phyloP scores from a whole-genome alignment of 2,888 invertebrate species.

The Clitarchus hookeri region DNA sequence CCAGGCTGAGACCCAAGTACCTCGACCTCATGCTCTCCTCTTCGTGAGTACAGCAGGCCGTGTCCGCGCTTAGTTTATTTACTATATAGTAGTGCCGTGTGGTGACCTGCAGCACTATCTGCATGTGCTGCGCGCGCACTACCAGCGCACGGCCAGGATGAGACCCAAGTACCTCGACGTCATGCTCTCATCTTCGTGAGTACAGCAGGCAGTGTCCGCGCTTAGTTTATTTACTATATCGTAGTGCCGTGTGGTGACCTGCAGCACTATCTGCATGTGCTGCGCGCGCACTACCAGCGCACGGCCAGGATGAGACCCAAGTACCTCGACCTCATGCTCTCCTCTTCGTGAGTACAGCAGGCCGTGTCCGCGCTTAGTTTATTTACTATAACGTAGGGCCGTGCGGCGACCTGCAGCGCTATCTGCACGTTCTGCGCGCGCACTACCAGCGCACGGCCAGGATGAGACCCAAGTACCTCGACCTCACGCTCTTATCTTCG shows the following conservation, averaged over 20 bases:
- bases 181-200: constrained; percentile 23
- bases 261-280: not conserved
- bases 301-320: too few species aligned
- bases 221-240: too few species aligned
- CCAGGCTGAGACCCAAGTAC: constrained; percentile 31
- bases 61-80: too few species aligned
- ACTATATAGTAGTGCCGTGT: too few species aligned
- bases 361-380: too few species aligned
- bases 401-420: constrained; percentile 72
- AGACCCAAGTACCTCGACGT: constrained; percentile 36
- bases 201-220: too few species aligned
- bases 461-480: too few species aligned
- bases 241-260: not conserved
- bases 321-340: too few species aligned
- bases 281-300: too few species aligned
- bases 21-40: constrained; percentile 33
- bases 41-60: constrained; percentile 27
- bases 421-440: constrained; percentile 53
- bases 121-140: constrained; percentile 39
- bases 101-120: constrained; percentile 74
- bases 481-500: too few species aligned
- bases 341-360: too few species aligned
- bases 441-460: constrained; percentile 38
- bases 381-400: too few species aligned
- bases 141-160: constrained; percentile 33